Conservation (phyloP, 2,113 vertebrate species). For the Pogona vitticeps region DNA sequence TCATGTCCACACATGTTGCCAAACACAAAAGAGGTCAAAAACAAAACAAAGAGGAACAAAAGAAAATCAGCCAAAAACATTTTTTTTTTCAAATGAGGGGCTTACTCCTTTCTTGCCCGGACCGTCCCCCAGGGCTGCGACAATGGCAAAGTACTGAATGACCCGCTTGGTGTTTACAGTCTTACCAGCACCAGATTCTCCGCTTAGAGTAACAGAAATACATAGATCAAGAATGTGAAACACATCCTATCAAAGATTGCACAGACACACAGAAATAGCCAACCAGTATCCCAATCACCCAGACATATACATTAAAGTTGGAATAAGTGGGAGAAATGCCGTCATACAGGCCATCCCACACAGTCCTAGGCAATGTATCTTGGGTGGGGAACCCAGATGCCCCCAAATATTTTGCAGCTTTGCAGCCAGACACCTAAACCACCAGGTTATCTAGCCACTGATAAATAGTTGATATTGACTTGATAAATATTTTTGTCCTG, state of each 20-base stretch:
- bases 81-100: slow-evolving; percentile 58
- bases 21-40: slow-evolving; percentile 55
- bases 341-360: neutral
- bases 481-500: too few relatives aligned
- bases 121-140: slow-evolving; percentile 92
- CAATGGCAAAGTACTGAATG: slow-evolving; percentile 99
- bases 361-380: neutral
- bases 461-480: too few relatives aligned
- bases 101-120: slow-evolving; percentile 87
- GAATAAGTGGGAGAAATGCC: neutral
- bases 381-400: too few relatives aligned
- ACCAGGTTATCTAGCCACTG: too few relatives aligned
- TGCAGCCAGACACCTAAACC: too few relatives aligned
- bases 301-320: neutral
- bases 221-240: slow-evolving; percentile 76
- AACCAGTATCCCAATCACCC: neutral
- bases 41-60: neutral
- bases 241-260: slow-evolving; percentile 54
- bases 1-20: slow-evolving; percentile 63
- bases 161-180: slow-evolving; percentile 98
- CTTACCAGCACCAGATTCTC: slow-evolving; percentile 98
- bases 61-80: slow-evolving; percentile 59
- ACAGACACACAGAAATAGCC: neutral
- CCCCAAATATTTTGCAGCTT: too few relatives aligned
- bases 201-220: slow-evolving; percentile 87